A percentile compares a stretch with the other conserved stretches of the same genome.
These are phyloP conservation scores for Anguilla anguilla DNA, from an alignment of 2,797 vertebrate genomes.

Conservation along the genomic window DNA sequence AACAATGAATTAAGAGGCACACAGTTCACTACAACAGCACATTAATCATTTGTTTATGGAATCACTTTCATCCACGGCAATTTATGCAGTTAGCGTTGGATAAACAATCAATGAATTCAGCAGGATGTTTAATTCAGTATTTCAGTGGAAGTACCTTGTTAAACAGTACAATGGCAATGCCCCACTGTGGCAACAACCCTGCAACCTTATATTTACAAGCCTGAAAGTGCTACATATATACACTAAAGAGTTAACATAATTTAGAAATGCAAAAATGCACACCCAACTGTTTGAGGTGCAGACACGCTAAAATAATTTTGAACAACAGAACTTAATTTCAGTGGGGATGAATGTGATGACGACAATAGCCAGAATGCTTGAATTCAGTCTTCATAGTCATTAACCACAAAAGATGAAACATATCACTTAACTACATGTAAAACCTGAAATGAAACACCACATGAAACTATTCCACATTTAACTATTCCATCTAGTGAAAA, in stretches of 20 bases:
- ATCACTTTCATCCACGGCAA: not conserved
- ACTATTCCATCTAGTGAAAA: slow-evolving; percentile 24
- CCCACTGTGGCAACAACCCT: not conserved
- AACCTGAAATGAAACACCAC: not conserved
- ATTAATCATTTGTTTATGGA: not conserved
- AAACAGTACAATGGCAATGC: not conserved
- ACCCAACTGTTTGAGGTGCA: not conserved
- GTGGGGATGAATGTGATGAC: not conserved
- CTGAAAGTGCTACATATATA: not conserved
- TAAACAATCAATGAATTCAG: not conserved
- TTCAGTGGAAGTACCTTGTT: not conserved
- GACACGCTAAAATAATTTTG: not conserved
- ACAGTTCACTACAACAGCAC: not conserved
- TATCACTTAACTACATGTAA: not conserved
- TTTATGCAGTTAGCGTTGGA: not conserved
- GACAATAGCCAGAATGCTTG: not conserved
- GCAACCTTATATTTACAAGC: not conserved
- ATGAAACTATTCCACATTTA: not conserved
- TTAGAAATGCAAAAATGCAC: not conserved
- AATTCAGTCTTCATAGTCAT: too few relatives aligned
- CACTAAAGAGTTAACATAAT: not conserved
- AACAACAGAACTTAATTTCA: not conserved
- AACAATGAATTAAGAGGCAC: not conserved
- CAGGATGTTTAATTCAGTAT: not conserved
- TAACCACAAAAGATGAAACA: not conserved